A percentile compares a stretch with the other conserved stretches of the same genome.
Evolutionary conservation across 1,140 invertebrate species (phyloP).

Genomic region (Pemphigus obesinymphae): DNA sequence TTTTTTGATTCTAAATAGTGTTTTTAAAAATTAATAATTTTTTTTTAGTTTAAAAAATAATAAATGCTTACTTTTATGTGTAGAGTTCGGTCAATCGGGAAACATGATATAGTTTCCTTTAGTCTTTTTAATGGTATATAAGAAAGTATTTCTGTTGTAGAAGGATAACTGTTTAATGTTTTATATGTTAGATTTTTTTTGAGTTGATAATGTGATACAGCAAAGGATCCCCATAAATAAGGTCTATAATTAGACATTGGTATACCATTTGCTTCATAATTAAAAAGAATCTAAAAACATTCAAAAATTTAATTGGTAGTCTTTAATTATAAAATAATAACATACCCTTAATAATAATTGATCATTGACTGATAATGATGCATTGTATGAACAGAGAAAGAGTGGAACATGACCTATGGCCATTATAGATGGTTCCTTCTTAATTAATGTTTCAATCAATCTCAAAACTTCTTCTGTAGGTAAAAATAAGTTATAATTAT

Average conservation of each 20-base stretch:
- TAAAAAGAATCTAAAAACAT: conserved; percentile 54
- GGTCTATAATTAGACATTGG: conserved; percentile 66
- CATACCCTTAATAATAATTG: conserved; percentile 57
- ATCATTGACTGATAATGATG: conserved; percentile 61
- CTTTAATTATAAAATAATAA: not conserved
- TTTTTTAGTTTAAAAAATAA: not conserved
- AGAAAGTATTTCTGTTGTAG: conserved; percentile 26
- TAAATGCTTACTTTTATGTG: not conserved
- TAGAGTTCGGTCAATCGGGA: not conserved
- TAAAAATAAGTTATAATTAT: not conserved
- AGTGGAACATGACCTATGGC: conserved; percentile 62
- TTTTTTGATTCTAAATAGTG: not conserved
- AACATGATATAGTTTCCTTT: conserved; percentile 18
- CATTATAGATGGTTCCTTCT: conserved; percentile 52
- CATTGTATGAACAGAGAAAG: conserved; percentile 66
- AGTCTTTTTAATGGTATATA: conserved; percentile 27
- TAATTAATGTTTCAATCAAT: conserved; percentile 31
- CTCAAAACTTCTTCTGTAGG: conserved; percentile 17
- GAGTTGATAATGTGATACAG: conserved; percentile 62
- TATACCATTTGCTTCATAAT: conserved; percentile 60
- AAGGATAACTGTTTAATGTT: conserved; percentile 20
- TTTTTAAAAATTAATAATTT: not conserved
- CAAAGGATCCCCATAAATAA: conserved; percentile 72
- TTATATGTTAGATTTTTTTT: conserved; percentile 16
- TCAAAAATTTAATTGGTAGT: not conserved